Base-by-base conservation (phyloP, 2,888 invertebrate species). In the Xiphydria camelus region DNA sequence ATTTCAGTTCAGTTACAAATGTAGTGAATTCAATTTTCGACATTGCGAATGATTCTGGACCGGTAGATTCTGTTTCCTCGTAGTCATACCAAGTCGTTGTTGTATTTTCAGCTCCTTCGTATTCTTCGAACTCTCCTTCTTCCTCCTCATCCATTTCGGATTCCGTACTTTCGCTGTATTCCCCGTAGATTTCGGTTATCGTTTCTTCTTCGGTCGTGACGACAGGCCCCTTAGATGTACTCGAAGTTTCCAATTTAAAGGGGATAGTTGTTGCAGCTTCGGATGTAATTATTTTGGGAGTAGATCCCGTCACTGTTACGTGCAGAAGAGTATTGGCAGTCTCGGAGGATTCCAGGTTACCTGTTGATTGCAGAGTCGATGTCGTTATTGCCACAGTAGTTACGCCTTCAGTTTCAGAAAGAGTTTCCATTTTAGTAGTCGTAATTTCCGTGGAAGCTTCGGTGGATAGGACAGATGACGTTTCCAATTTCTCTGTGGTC, bases 311-410 rank as follows among this genome's bases (percentile, higher is more conserved):
- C n/a, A n/a, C n/a, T n/a, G n/a, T n/a, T n/a, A n/a, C n/a, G n/a
- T n/a, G n/a, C n/a, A n/a, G n/a, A n/a, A n/a, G n/a, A n/a, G n/a
- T n/a, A n/a, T n/a, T n/a, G n/a, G n/a, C n/a, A n/a, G n/a, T n/a
- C n/a, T n/a, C n/a, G n/a, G n/a, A n/a, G n/a, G n/a, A n/a, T n/a
- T n/a, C n/a, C n/a, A n/a, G n/a, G 14, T 33, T 38, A n/a, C 10
- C 38, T 22, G 22, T 22, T 41, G 23, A 39, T 19, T 23, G 17
- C 22, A 19, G n/a, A n/a, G n/a, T n/a, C 39, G 45, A 22, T 45
- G 17, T 14, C 37, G 39, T 4, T 34, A 34, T 23, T 39, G 19
- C 10, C 15, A 4, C 14, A 25, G 18, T 14, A 9, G 18, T 21
- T 9, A 26, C 33, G 20, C 45, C 34, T 2, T 45, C 22, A 3